phyloP scores from a whole-genome alignment of 2,797 vertebrate species.

The Gymnoscopelus microlampas region DNA sequence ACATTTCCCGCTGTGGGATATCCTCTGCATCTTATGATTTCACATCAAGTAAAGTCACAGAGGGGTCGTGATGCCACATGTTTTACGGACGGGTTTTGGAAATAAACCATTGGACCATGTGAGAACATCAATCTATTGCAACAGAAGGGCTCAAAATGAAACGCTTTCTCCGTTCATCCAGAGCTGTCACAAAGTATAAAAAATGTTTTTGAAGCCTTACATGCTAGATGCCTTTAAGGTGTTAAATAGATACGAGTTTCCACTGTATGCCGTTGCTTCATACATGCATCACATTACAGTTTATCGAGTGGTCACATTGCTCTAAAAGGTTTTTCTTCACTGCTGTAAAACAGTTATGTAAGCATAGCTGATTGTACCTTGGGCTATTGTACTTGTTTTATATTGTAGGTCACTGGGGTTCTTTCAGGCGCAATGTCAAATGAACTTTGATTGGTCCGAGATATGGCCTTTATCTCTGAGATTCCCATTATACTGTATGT shows the following conservation, averaged over 20 bases:
- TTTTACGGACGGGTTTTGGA: neutral
- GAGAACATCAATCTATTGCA: too few species aligned
- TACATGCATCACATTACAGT: neutral
- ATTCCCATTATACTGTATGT: slow-evolving; percentile 7
- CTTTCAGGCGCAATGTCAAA: slow-evolving; percentile 47
- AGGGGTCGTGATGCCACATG: neutral
- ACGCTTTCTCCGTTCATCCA: too few species aligned
- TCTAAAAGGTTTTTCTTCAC: neutral
- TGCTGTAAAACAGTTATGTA: slow-evolving; percentile 21
- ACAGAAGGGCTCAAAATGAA: too few species aligned
- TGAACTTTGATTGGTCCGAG: slow-evolving; percentile 6
- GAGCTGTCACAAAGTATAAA: neutral
- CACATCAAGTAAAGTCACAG: too few species aligned
- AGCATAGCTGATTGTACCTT: slow-evolving; percentile 19
- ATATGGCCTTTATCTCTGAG: slow-evolving; percentile 26
- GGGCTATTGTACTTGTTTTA: slow-evolving; percentile 19
- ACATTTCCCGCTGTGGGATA: neutral
- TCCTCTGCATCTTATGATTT: neutral
- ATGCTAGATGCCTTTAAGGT: too few species aligned
- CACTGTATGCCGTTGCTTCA: neutral
- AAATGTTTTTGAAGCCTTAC: neutral
- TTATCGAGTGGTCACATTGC: neutral
- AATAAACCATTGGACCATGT: neutral
- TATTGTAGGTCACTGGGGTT: slow-evolving; percentile 60
- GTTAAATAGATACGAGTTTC: too few species aligned